Base-by-base conservation (phyloP, 2,888 invertebrate genomes). In the Drosophila subquinaria region DNA sequence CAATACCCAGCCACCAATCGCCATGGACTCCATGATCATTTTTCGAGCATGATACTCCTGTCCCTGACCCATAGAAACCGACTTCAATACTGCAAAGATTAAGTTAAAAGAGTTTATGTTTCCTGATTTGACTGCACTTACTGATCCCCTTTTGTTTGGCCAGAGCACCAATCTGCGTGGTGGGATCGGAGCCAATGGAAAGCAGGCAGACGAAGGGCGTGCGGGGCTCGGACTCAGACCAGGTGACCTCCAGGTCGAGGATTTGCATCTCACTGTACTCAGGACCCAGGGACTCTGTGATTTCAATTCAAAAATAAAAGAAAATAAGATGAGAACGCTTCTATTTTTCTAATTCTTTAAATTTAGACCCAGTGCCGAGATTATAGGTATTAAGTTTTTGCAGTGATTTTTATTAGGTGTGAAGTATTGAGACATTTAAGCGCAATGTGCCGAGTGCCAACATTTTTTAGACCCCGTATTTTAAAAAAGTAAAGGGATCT, bases 21-120 rank as follows among this genome's bases (percentile, higher is more conserved):
- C 93, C 96, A 97, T 97, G 0, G 96, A 96, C 76, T 97, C 95
- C 45, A 95, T 94, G 85, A 98, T 96, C 94, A 97, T 95, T 90
- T 96, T 95, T 30, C 97, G 94, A 0, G 98, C 98, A 71, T 97
- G 97, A 69, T 94, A 94, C 88, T 96, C 99, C 94, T 99, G 98
- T 0, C 98, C 99, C 94, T 99, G 99, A 3, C 99, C 99, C 98
- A 99, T 98, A 6, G 98, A 99, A 5, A 99, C 97, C 0, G 97
- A 95, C 91, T 96, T 96, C 13, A 97, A 91, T 66, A 94, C 97
- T 97, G 38, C 6, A 15, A 15, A 11, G 2, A 11, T 1, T 59
- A 13, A 11, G 0, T 50, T 13, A 4, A 6, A 33, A 2, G 8
- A 51, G 42, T 35, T 23, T 2, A n/a, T 35, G 4, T 4, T 8